Evolutionary conservation across 2,113 vertebrate species (phyloP).

Genomic region (Cyanistes caeruleus): DNA sequence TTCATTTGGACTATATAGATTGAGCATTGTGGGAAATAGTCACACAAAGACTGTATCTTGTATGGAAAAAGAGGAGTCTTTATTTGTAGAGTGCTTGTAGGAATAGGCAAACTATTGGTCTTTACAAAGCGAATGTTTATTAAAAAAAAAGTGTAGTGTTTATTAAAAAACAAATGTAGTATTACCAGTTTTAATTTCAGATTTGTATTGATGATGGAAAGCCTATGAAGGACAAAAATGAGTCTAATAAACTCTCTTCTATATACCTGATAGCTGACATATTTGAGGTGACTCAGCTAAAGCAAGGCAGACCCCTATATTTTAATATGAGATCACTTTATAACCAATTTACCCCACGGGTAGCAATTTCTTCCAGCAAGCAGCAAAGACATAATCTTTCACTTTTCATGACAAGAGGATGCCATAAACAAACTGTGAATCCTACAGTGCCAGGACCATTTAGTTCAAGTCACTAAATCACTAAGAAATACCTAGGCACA

Average conservation of each 20-base stretch:
- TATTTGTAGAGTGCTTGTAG: neutral
- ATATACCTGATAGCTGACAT: neutral
- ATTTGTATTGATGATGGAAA: neutral
- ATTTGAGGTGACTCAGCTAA: neutral
- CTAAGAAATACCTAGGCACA: neutral
- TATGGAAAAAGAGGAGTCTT: neutral
- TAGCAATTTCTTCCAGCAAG: neutral
- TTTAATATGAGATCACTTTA: neutral
- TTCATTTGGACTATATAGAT: neutral
- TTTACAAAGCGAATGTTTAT: neutral
- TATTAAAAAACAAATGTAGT: neutral
- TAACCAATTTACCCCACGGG: neutral
- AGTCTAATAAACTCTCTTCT: neutral
- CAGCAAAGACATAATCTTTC: neutral
- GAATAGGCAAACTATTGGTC: neutral
- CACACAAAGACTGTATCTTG: neutral
- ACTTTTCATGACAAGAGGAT: neutral
- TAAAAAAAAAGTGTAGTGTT: no score
- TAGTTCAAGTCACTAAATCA: neutral
- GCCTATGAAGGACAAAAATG: neutral
- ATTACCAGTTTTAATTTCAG: neutral
- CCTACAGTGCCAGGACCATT: neutral
- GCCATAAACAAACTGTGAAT: neutral
- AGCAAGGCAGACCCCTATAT: neutral
- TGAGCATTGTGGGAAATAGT: neutral